These are phyloP conservation scores for Choristoneura fumiferana DNA, from an alignment of 1,140 invertebrate species.

Conservation along the genomic window DNA sequence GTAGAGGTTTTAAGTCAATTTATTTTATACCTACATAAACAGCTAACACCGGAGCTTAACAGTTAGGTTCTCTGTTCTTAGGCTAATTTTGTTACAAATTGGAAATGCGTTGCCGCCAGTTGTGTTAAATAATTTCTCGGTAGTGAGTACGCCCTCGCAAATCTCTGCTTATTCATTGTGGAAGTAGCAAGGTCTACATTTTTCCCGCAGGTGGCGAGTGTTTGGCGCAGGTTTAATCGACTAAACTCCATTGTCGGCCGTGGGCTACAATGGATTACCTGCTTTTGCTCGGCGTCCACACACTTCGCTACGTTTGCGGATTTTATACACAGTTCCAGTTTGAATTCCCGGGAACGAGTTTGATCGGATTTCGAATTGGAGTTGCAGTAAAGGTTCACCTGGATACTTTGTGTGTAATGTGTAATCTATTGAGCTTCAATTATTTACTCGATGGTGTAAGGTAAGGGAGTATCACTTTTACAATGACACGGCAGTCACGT, in stretches of 20 bases:
- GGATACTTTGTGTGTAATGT: slow-evolving; percentile 1
- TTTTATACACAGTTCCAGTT: slow-evolving; percentile 7
- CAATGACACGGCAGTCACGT: no score
- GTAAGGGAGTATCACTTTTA: no score
- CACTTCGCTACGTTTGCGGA: slow-evolving; percentile 14
- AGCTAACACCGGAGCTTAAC: no score
- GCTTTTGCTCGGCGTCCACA: slow-evolving; percentile 1
- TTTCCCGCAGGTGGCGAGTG: slow-evolving; percentile 38
- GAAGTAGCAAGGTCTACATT: slow-evolving; percentile 30
- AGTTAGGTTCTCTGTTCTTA: no score
- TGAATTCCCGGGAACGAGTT: neutral
- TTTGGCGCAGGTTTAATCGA: slow-evolving; percentile 42
- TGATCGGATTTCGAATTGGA: slow-evolving; percentile 9
- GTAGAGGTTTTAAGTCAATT: no score
- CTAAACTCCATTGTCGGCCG: slow-evolving; percentile 39
- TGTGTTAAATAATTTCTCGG: no score
- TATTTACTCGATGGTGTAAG: no score
- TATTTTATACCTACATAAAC: no score
- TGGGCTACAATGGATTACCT: slow-evolving; percentile 38
- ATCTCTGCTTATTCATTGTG: slow-evolving; percentile 33
- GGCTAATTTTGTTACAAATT: no score
- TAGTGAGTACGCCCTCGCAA: slow-evolving; percentile 12
- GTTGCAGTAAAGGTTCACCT: neutral
- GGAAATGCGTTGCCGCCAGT: no score
- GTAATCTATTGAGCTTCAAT: neutral